Evolutionary conservation across 2,113 vertebrate species (phyloP), one percentile per base, ranked within the genome.

Genomic region (Bubo bubo): DNA sequence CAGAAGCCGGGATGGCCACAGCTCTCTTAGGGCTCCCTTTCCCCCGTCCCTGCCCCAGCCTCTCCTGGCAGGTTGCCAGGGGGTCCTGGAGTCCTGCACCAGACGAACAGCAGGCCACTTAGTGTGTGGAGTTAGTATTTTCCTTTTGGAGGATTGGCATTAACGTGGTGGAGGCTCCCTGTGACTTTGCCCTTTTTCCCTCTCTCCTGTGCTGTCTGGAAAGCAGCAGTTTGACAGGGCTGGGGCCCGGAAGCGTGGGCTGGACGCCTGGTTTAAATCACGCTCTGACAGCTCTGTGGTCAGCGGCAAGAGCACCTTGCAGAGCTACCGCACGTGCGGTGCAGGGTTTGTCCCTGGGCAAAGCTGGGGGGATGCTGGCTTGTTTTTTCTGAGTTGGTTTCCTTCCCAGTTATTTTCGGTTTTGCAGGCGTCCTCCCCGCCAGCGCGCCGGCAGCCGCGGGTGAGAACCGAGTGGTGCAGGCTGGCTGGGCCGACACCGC

Each of bases 241-340:
- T n/a, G 87, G 70, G 63, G 22, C 2, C 70, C 56, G 64, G 63
- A 21, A n/a, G 66, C 45, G 45, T 47, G 45, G 18, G 45, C 45
- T 21, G 45, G 45, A 21, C 19, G 59, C 39, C 68, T 47, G 47
- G 41, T 55, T 56, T 56, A 16, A 39, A 30, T 41, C 64, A 26
- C 14, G n/a, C 43, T 23, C 35, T 15, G 55, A 19, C 39, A 50
- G 59, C n/a, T 55, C 50, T 27, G n/a, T 37, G 35, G 55, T 35
- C 72, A 28, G 47, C 8, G 49, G 27, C 35, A 21, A 10, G 41
- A 28, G 47, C 82, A 49, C 67, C 74, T 60, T 19, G 58, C 30
- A 34, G 83, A 70, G 62, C 55, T 27, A 2, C 41, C 5, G 0
- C n/a, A 1, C 4, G 2, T 5, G 45, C 1, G 15, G 5, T 9